Percentiles rank a stretch among this genome's conserved stretches.
These are phyloP conservation scores for Pterobdella sp. DNA, from an alignment of 2,888 invertebrate genomes.

Conservation along the genomic window DNA sequence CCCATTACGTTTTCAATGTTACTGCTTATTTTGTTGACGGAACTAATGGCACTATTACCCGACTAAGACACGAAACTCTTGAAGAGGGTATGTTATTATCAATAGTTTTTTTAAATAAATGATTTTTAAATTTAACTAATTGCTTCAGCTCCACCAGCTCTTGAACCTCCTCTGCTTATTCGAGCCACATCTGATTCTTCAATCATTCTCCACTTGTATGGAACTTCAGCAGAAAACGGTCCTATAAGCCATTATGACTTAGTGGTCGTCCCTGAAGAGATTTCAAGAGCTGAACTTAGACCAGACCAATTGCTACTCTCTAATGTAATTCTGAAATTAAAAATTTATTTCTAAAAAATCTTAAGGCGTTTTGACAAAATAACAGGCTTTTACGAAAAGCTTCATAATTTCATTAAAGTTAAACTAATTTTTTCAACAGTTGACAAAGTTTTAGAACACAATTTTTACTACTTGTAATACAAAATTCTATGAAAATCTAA, in stretches of 20 bases:
- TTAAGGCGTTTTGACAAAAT: background rate
- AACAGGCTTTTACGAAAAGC: too few relatives aligned
- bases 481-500: too few relatives aligned
- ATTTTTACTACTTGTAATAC: too few relatives aligned
- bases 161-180: constrained; percentile 32
- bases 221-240: constrained; percentile 91
- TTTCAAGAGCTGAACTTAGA: constrained; percentile 48
- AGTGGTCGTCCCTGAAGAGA: constrained; percentile 77
- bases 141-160: constrained; percentile 35
- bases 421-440: too few relatives aligned
- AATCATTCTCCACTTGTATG: constrained; percentile 40
- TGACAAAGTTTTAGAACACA: too few relatives aligned
- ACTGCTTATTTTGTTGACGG: constrained; percentile 45
- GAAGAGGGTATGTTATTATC: constrained; percentile 34
- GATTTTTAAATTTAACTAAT: background rate
- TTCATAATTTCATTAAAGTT: too few relatives aligned
- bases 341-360: background rate
- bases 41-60: constrained; percentile 39
- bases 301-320: constrained; percentile 49
- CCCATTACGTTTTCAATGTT: constrained; percentile 47
- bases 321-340: constrained; percentile 37
- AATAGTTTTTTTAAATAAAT: background rate
- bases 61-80: constrained; percentile 42
- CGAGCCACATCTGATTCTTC: constrained; percentile 25
- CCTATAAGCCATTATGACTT: constrained; percentile 93